Percentiles rank a stretch among this genome's conserved stretches.
Conservation (phyloP, 2,888 invertebrate species). For the Uloborus plumipes region DNA sequence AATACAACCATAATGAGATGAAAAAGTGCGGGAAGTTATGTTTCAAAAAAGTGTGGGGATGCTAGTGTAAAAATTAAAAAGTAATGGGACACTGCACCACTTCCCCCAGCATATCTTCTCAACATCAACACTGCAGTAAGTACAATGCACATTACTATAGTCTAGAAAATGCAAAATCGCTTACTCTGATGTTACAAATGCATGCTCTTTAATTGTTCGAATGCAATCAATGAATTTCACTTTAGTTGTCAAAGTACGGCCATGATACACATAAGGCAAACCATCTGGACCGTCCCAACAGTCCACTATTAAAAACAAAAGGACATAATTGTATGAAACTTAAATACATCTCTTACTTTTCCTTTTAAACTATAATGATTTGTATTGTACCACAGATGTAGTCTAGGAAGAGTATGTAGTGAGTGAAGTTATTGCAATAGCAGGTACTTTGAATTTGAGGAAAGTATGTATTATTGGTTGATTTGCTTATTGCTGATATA, state of each 20-base stretch:
- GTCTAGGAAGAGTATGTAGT: background rate
- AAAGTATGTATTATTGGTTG: too few species aligned
- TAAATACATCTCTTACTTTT: background rate
- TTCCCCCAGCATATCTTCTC: too few species aligned
- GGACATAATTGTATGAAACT: background rate
- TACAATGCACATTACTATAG: background rate
- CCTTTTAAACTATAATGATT: background rate
- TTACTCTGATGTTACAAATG: constrained; percentile 90
- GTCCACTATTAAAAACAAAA: constrained; percentile 77
- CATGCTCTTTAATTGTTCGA: constrained; percentile 93
- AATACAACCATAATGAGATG: too few species aligned
- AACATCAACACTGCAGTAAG: too few species aligned
- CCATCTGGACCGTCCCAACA: constrained; percentile 99
- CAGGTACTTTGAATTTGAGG: too few species aligned
- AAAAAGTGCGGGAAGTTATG: too few species aligned
- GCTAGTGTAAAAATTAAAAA: too few species aligned
- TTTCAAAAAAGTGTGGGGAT: too few species aligned
- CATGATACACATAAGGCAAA: constrained; percentile 94
- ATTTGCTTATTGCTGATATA: too few species aligned
- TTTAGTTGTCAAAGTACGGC: constrained; percentile 96
- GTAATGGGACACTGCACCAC: too few species aligned
- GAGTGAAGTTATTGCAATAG: background rate
- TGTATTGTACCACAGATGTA: background rate
- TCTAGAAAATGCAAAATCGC: constrained; percentile 67
- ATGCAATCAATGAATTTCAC: constrained; percentile 95